phyloP scores from a whole-genome alignment of 2,888 invertebrate genomes.

The Eristalis intricaria region DNA sequence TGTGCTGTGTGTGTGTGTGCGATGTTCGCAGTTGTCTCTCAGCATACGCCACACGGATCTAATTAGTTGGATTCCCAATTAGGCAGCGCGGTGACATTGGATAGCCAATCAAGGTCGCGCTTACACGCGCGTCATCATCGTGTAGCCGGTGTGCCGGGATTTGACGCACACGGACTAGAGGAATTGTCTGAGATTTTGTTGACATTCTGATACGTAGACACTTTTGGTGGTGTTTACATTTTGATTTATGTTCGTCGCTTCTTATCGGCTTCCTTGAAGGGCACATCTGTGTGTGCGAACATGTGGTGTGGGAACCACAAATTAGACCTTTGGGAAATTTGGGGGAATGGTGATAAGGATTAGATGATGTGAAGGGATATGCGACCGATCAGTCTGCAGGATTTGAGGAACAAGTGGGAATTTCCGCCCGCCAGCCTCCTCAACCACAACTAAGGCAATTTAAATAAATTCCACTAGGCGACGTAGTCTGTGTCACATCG shows the following conservation, averaged over 20 bases:
- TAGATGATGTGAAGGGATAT: not conserved
- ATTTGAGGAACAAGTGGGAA: too few species aligned
- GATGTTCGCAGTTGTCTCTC: not conserved
- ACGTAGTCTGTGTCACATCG: not conserved
- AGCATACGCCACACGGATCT: not conserved
- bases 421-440: not conserved
- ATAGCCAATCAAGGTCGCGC: constrained; percentile 24
- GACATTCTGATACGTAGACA: not conserved
- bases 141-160: not conserved
- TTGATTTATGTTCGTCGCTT: not conserved
- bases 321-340: not conserved
- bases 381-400: too few species aligned
- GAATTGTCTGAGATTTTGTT: not conserved
- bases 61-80: constrained; percentile 20
- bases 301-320: not conserved
- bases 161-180: not conserved
- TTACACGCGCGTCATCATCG: not conserved
- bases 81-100: constrained; percentile 29
- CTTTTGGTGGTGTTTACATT: not conserved
- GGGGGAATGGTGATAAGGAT: not conserved
- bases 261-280: not conserved
- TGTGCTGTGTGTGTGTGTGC: not conserved
- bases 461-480: not conserved
- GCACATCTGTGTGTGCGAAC: not conserved
- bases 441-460: not conserved